Percentiles rank a stretch among this genome's conserved stretches.
Evolutionary conservation across 2,113 vertebrate genomes (phyloP).

Genomic region (Notarius quadriscutis): DNA sequence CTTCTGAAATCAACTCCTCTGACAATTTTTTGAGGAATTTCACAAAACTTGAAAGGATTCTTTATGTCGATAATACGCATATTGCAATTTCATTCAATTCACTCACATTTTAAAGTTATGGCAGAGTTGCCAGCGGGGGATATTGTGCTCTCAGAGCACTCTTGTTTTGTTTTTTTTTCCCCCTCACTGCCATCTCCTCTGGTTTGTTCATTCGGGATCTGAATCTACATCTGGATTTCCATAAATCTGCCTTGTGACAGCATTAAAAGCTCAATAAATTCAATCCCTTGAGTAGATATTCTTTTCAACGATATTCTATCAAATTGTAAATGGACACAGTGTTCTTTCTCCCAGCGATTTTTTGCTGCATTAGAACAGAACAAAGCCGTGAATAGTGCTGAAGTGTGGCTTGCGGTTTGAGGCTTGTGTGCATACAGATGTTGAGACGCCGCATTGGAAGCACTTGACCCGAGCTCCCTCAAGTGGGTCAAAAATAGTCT

Average conservation of each 20-base stretch:
- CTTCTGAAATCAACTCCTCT: too few species aligned
- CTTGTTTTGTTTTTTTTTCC: neutral
- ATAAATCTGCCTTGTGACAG: neutral
- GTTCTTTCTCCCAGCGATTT: neutral
- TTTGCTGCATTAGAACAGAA: neutral
- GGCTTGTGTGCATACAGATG: neutral
- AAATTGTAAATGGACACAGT: neutral
- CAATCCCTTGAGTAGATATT: neutral
- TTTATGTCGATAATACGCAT: too few species aligned
- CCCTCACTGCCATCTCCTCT: neutral
- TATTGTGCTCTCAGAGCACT: too few species aligned
- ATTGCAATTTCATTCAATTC: too few species aligned
- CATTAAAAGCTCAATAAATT: neutral
- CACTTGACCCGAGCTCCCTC: constrained; percentile 1
- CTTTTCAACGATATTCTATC: neutral
- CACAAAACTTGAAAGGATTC: too few species aligned
- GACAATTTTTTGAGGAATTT: too few species aligned
- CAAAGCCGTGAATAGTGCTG: neutral
- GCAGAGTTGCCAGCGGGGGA: too few species aligned
- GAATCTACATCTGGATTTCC: neutral
- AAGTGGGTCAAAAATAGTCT: constrained; percentile 16
- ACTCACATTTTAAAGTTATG: too few species aligned
- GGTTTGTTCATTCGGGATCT: neutral
- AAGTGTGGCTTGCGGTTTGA: neutral
- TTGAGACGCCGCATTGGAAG: neutral